Evolutionary conservation across 2,113 vertebrate species (phyloP).

Genomic region (Dolichotis patagonum): DNA sequence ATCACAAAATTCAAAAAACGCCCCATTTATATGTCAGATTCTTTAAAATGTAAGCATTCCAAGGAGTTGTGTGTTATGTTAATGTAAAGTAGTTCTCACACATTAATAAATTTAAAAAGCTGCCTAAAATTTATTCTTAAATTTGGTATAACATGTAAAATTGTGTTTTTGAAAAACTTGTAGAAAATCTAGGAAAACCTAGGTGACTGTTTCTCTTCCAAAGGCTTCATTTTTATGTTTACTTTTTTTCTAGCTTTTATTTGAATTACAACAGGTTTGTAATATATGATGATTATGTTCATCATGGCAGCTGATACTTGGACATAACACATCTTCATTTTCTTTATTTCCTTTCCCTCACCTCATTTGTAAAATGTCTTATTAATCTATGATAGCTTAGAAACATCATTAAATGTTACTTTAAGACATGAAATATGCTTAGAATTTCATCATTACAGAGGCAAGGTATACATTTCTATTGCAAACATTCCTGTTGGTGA

Average conservation of each 20-base stretch:
- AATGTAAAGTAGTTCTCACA: background rate
- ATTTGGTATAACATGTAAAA: background rate
- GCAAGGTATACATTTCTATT: background rate
- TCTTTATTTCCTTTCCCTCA: background rate
- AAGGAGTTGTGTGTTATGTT: background rate
- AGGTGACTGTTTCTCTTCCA: background rate
- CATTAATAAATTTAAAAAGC: background rate
- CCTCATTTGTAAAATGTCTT: background rate
- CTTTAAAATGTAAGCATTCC: conserved; percentile 28
- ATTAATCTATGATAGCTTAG: background rate
- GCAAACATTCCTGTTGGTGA: background rate
- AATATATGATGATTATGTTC: background rate
- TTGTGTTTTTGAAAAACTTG: background rate
- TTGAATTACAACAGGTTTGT: background rate
- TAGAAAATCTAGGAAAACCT: background rate
- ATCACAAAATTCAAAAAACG: background rate
- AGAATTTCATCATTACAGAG: background rate
- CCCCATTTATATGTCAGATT: background rate
- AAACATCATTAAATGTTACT: background rate
- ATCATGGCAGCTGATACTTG: background rate
- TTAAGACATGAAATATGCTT: background rate
- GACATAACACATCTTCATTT: background rate
- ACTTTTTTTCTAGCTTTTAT: background rate
- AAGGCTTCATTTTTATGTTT: background rate
- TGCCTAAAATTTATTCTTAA: conserved; percentile 1